Evolutionary conservation across 2,797 vertebrate genomes (phyloP).

Genomic region (Morus bassanus): DNA sequence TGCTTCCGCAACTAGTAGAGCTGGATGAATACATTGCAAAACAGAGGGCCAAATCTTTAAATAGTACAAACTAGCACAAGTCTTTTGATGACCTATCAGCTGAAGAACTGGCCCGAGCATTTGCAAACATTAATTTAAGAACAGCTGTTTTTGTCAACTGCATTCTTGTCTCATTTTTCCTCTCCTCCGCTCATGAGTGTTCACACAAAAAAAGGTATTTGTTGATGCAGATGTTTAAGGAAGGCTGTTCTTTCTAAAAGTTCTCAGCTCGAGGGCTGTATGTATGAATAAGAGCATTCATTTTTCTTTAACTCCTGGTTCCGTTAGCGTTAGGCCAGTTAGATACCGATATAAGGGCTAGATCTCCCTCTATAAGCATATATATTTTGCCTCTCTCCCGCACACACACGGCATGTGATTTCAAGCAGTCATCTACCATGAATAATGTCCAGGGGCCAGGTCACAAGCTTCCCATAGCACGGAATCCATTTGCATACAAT

Average conservation of each 20-base stretch:
- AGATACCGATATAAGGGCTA: rapidly evolving
- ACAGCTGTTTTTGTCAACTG: conserved; percentile 8
- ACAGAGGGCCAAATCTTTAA: not conserved
- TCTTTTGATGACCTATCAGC: not conserved
- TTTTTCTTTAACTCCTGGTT: not conserved
- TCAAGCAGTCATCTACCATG: not conserved
- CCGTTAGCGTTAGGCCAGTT: rapidly evolving
- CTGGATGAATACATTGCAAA: not conserved
- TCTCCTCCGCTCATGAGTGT: not conserved
- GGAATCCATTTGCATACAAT: not conserved
- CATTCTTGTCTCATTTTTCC: not conserved
- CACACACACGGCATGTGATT: not conserved
- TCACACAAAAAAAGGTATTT: not conserved
- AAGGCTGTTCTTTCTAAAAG: not conserved
- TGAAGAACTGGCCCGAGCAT: not conserved
- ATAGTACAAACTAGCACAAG: not conserved
- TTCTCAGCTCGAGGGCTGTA: not conserved
- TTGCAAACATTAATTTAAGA: not conserved
- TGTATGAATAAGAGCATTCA: not conserved
- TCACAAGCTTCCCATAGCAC: conserved; percentile 8
- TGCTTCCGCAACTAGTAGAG: not conserved
- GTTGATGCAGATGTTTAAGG: conserved; percentile 44
- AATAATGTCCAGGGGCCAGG: conserved; percentile 12
- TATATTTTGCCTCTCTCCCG: rapidly evolving
- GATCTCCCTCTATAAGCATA: not conserved